A percentile compares a stretch with the other conserved stretches of the same genome.
These are phyloP conservation scores for Remorina albescens DNA, from an alignment of 2,797 vertebrate species.

Conservation along the genomic window DNA sequence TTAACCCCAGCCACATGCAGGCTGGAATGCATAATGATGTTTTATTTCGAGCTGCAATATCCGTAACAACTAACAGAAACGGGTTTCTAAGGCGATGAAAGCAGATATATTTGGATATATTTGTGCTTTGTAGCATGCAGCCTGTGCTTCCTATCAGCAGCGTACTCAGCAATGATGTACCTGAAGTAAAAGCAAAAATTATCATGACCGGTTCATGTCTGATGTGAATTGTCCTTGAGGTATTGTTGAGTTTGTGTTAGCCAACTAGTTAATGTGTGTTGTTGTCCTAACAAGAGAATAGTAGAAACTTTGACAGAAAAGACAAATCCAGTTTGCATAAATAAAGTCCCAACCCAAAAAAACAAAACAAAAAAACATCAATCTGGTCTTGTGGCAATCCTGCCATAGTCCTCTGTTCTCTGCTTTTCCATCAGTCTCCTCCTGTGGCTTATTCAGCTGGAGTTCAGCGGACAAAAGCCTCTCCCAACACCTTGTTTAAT, in stretches of 20 bases:
- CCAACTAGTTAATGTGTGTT: slow-evolving; percentile 13
- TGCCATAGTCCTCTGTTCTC: slow-evolving; percentile 9
- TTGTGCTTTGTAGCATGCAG: neutral
- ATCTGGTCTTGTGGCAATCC: slow-evolving; percentile 1
- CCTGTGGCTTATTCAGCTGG: slow-evolving; percentile 34
- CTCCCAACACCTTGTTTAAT: slow-evolving; percentile 28
- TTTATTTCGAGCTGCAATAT: neutral
- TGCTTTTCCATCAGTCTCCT: slow-evolving; percentile 20
- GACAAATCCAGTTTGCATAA: too few species aligned
- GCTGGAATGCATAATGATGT: neutral
- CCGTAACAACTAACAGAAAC: neutral
- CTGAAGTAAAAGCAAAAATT: neutral
- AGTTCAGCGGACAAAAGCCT: slow-evolving; percentile 30
- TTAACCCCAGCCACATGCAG: neutral
- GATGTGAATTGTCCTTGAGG: slow-evolving; percentile 22
- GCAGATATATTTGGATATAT: neutral
- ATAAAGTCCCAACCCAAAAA: too few species aligned
- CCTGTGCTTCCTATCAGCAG: too few species aligned
- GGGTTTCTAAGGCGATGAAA: neutral
- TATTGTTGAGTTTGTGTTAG: neutral
- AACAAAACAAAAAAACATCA: too few species aligned
- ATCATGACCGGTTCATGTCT: neutral
- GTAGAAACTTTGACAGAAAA: neutral
- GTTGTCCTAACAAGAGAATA: neutral
- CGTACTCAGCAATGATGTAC: neutral